Evolutionary conservation across 1,140 invertebrate genomes (phyloP), one percentile per base, ranked within the genome.

Genomic region (Anagrus nilaparvatae): DNA sequence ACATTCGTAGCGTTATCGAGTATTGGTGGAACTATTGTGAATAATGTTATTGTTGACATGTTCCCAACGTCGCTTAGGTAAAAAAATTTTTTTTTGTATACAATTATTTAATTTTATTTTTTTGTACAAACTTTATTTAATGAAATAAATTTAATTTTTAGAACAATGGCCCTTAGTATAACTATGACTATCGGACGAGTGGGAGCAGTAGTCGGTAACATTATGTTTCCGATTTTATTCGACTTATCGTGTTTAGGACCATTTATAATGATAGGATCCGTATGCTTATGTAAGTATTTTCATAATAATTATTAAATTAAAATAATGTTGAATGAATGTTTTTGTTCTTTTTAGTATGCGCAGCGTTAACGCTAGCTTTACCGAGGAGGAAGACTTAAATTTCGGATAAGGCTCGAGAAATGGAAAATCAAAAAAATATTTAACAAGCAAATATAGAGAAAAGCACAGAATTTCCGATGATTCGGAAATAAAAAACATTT

Each of bases 121-220:
- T 5, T 8, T 41, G 29, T 30, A 13, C n/a, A 10, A 21, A 14
- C 24, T 32, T 18, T 10, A n/a, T 17, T 18, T 24, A 20, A 23
- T 20, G 4, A 30, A 34, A 36, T 33, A 28, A 23, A 43, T 41
- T 48, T 31, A 42, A 34, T 51, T 58, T 54, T 23, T 38, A 70
- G 69, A 50, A 63, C 68, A 14, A 70, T 69, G 65, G 63, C 65
- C 5, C 56, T 70, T 17, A 58, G 61, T 21, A 40, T 61, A 13
- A 59, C 61, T 1, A 60, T 69, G 56, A 65, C 62, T 48, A 43
- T 60, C 1, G 67, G 67, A 13, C 56, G 67, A 41, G 40, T 65
- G 13, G 67, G 67, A 10, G 63, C 63, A 3, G 54, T 67, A 7
- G 32, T 59, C 10, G 67, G 67, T n/a, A 68, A 68, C 52, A 37